Base-by-base conservation (phyloP, 23 tunicate genomes). In the Phallusia fumigata region DNA sequence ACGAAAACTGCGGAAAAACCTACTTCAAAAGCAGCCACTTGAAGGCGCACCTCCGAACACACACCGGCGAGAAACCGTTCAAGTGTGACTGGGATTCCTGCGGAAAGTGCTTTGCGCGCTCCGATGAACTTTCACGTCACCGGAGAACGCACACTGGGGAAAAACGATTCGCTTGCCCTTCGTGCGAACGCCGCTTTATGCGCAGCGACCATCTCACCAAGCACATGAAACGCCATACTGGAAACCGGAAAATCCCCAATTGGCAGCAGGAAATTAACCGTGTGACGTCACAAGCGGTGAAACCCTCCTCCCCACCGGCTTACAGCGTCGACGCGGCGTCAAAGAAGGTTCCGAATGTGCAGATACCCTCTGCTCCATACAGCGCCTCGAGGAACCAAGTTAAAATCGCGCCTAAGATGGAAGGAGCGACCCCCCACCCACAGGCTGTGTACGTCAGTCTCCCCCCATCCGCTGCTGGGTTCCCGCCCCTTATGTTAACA, bases 61-160 rank as follows among this genome's bases (percentile, higher is more conserved):
- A 96, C 85, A 90, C 96, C 65, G 99, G 99, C 64, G 99, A 96
- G 78, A 91, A 91, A 75, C 99, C 99, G 30, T 96, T 85, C 75
- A 81, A 81, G 50, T 96, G 99, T 73, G 53, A 84, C 12, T 96
- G 99, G 99, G 90, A 88, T 33, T 89, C 87, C 18, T 96, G 99
- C 79, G 99, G 85, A 19, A 96, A 96, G 45, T 73, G 97, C 30
- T 96, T 96, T 49, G 99, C 99, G 21, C 84, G 99, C 19, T 88
- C 95, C 0, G 99, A 96, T 75, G 99, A 96, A 76, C 82, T 96
- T n/a, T 90, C 96, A 18, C 93, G 99, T 19, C 99, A 96, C 75
- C 52, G 93, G 21, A 87, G 96, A 64, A 91, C 96, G 11, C 99
- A 96, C 77, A 96, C 99, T 51, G 99, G 99, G 31, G 99, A 96